phyloP scores from a whole-genome alignment of 1,140 invertebrate genomes.

The Cylas formicarius region DNA sequence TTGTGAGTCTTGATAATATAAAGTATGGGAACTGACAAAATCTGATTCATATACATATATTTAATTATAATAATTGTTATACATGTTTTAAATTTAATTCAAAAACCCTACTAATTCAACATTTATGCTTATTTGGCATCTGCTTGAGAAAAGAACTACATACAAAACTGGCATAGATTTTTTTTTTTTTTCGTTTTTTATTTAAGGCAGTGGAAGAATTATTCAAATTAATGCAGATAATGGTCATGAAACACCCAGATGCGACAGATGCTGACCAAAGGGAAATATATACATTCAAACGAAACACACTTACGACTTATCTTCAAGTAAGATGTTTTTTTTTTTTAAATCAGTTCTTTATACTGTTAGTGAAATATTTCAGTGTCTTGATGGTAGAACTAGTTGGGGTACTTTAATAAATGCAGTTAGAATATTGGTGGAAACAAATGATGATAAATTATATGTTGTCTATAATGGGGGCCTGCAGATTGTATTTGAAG shows the following conservation, averaged over 20 bases:
- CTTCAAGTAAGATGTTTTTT: slow-evolving; percentile 46
- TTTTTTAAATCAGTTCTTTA: slow-evolving; percentile 6
- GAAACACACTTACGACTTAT: slow-evolving; percentile 77
- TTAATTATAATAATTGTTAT: slow-evolving; percentile 13
- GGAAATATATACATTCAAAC: slow-evolving; percentile 74
- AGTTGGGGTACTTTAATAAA: slow-evolving; percentile 86
- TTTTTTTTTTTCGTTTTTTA: slow-evolving; percentile 3
- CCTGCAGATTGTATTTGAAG: slow-evolving; percentile 79
- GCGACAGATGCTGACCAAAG: slow-evolving; percentile 69
- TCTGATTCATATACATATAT: background rate
- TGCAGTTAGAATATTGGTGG: slow-evolving; percentile 78
- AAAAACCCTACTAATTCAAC: too few relatives aligned
- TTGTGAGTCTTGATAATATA: too few relatives aligned
- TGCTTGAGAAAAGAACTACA: too few relatives aligned
- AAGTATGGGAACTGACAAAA: too few relatives aligned
- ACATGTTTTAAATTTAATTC: slow-evolving; percentile 11
- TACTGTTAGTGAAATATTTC: slow-evolving; percentile 19
- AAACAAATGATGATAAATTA: slow-evolving; percentile 80
- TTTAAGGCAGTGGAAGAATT: slow-evolving; percentile 80
- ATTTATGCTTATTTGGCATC: too few relatives aligned
- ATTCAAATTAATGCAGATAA: slow-evolving; percentile 80
- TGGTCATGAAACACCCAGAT: slow-evolving; percentile 68
- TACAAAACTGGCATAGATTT: too few relatives aligned
- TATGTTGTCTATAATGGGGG: slow-evolving; percentile 84
- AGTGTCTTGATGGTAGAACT: slow-evolving; percentile 72